Evolutionary conservation across 2,113 vertebrate species (phyloP), one percentile per base, ranked within the genome.

Genomic region (Crotalus viridis): DNA sequence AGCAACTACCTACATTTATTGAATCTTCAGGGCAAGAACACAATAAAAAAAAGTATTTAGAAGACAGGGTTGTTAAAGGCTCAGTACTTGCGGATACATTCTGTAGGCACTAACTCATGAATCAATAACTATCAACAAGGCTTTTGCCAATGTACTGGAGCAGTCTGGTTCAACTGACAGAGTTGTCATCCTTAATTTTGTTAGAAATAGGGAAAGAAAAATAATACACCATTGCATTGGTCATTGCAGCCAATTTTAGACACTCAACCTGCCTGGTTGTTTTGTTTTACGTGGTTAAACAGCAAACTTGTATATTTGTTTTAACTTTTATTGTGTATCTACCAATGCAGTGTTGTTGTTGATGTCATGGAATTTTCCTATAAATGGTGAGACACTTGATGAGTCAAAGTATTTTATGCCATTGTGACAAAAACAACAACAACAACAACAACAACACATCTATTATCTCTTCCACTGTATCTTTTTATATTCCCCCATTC

Each of bases 111-210:
- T 55, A 91, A 86, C 94, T 94, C 95, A 96, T 93, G 92, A 96
- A 96, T 92, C 95, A 95, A 92, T 94, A 95, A 92, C 90, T 95
- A 95, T 93, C 92, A 95, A 90, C 69, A 92, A 61, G 89, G 93
- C 92, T 96, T 96, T 90, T 95, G 89, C 92, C 95, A 92, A 96
- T 94, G 94, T 94, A 95, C 87, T 95, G 91, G 89, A 95, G 94
- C 89, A 87, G 95, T 95, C 81, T 87, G 33, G 92, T 92, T 90
- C 92, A 93, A 81, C 88, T 93, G 91, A 90, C 94, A 95, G 94
- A 96, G 93, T 89, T 48, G 28, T 92, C 92, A 96, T 52, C 57
- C 94, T 91, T 52, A 93, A 56, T 96, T 96, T 12, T 0, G 2
- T 13, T 51, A 21, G 24, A 94, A 26, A 46, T 1, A 7, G 4